These are phyloP conservation scores for Myanophis thanlyinensis DNA, from an alignment of 2,113 vertebrate genomes.

Conservation along the genomic window DNA sequence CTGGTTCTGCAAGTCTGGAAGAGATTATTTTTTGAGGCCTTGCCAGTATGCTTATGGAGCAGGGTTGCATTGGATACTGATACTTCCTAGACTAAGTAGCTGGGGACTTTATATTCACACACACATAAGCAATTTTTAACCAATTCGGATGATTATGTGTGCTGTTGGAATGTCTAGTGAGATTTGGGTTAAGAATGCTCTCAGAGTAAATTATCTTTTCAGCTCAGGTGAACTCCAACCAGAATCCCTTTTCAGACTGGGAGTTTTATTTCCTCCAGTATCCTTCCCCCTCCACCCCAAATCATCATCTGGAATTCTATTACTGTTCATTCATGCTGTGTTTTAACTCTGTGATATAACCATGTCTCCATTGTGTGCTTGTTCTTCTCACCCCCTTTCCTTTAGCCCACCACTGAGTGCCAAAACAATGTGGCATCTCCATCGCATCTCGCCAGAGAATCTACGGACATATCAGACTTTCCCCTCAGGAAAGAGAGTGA, in stretches of 20 bases:
- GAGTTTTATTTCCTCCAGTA: background rate
- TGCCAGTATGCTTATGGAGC: background rate
- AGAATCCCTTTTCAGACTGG: background rate
- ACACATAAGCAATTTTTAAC: background rate
- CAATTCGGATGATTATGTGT: background rate
- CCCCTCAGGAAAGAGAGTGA: slow-evolving; percentile 56
- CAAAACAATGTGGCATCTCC: slow-evolving; percentile 42
- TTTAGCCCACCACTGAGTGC: slow-evolving; percentile 51
- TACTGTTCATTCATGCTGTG: background rate
- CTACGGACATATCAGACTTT: slow-evolving; percentile 53
- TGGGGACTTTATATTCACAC: background rate
- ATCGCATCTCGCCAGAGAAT: slow-evolving; percentile 30
- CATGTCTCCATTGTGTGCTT: background rate
- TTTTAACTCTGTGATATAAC: background rate
- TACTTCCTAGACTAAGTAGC: background rate
- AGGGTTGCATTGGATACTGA: background rate
- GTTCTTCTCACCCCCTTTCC: background rate
- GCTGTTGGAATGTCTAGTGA: background rate
- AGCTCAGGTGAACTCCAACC: background rate
- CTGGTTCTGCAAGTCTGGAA: background rate
- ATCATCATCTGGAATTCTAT: background rate
- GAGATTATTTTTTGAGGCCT: background rate
- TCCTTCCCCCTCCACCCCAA: background rate
- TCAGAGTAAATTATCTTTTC: background rate
- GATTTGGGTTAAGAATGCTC: background rate